Evolutionary conservation across 2,113 vertebrate species (phyloP), one percentile per base, ranked within the genome.

Genomic region (Tachycineta bicolor): DNA sequence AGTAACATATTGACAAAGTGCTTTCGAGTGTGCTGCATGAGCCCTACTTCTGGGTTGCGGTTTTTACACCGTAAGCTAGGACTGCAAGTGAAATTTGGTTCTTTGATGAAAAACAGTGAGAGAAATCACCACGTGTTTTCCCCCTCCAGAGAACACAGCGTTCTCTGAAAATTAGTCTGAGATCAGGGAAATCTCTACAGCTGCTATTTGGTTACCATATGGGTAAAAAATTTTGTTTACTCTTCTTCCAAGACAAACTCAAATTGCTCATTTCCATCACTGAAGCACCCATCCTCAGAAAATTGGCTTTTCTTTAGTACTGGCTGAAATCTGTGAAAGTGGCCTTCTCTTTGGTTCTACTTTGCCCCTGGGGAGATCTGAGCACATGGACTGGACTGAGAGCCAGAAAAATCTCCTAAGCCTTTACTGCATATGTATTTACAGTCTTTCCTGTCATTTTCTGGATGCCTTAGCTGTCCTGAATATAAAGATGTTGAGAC

Each of bases 141-240:
- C 12, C 16, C 28, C 12, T 83, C 28, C 14, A 21, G 55, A 85
- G 25, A 83, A 44, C 2, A 34, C 7, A 59, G 39, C 23, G 16
- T 33, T 46, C 50, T 90, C 43, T 39, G 59, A 83, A 94, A 92
- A 77, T 89, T 41, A 83, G 67, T 31, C 50, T 77, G n/a, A 83
- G 55, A 83, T 81, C 50, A 87, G 33, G 34, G 25, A 87, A 90
- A 65, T 25, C 25, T 76, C 63, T 65, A 49, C 46, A 81, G 59
- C 50, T 83, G 59, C 55, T 82, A 4, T 74, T 83, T 77, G 28
- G 46, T 94, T 92, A 60, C 43, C 58, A 63, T 41, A 49, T 26
- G 18, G 62, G 33, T 59, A 71, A 90, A 82, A 71, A 56, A 12
- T 4, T 26, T 31, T 63, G 12, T 74, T 88, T 85, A 43, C 14